phyloP scores from a whole-genome alignment of 1,140 invertebrate genomes.

The Drosophila mojavensis region DNA sequence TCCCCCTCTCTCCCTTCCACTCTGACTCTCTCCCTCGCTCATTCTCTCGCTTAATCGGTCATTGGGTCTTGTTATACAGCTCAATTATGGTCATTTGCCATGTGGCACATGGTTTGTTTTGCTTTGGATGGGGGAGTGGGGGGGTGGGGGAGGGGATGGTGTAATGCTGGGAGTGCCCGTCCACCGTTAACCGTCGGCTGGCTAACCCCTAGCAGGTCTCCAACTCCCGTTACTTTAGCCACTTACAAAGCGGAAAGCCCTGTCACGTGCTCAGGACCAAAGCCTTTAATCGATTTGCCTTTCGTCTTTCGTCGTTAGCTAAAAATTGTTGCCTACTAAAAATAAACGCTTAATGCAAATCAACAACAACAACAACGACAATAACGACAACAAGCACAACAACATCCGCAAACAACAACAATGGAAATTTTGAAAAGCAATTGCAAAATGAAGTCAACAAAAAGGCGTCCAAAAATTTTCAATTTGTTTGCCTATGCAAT shows the following conservation, averaged over 20 bases:
- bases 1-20: not conserved
- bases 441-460: slow-evolving; percentile 52
- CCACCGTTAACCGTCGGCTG: slow-evolving; percentile 46
- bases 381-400: slow-evolving; percentile 18
- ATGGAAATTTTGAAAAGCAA: slow-evolving; percentile 30
- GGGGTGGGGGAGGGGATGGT: not conserved
- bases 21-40: no score
- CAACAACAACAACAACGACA: slow-evolving; percentile 37
- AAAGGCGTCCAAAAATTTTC: slow-evolving; percentile 17
- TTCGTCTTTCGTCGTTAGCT: slow-evolving; percentile 35
- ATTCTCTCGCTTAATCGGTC: slow-evolving; percentile 66
- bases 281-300: slow-evolving; percentile 76
- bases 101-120: slow-evolving; percentile 54
- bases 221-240: not conserved
- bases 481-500: slow-evolving; percentile 42
- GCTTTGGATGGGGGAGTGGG: not conserved
- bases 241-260: slow-evolving; percentile 18
- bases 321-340: slow-evolving; percentile 55
- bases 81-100: slow-evolving; percentile 79
- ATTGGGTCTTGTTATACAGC: slow-evolving; percentile 80
- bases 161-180: not conserved
- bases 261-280: slow-evolving; percentile 62
- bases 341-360: slow-evolving; percentile 79
- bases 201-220: not conserved
- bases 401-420: slow-evolving; percentile 26